Evolutionary conservation across 2,113 vertebrate species (phyloP).

Genomic region (Chaetops frenatus): DNA sequence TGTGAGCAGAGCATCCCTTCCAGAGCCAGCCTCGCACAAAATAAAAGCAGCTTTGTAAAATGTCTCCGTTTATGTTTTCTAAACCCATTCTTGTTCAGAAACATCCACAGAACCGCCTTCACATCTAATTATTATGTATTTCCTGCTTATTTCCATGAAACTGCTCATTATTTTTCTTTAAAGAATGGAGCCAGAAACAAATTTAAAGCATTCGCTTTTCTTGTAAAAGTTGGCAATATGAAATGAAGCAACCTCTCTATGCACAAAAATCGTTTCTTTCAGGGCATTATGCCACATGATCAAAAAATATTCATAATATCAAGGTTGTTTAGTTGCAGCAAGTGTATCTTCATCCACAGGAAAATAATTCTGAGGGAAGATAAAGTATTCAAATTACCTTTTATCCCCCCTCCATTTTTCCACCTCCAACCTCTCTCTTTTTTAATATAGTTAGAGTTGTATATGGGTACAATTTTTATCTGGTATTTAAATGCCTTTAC

Average conservation of each 20-base stretch:
- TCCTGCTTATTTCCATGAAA: neutral
- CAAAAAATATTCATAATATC: neutral
- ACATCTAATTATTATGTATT: neutral
- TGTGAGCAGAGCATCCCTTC: neutral
- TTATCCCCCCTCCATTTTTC: neutral
- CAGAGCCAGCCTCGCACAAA: neutral
- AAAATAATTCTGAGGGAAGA: neutral
- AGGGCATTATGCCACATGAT: neutral
- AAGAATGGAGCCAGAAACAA: neutral
- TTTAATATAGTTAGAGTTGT: neutral
- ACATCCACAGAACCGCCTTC: neutral
- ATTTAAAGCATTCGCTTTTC: neutral
- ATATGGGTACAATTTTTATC: neutral
- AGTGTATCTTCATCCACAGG: neutral
- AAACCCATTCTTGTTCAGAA: neutral
- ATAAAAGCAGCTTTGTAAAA: neutral
- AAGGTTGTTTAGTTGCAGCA: neutral
- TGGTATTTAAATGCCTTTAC: neutral
- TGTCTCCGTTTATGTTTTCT: neutral
- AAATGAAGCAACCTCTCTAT: neutral
- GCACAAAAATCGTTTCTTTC: neutral
- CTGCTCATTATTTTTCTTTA: neutral
- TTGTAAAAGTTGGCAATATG: neutral
- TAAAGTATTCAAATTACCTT: neutral
- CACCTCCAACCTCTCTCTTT: rapidly evolving